Evolutionary conservation across 2,113 vertebrate genomes (phyloP).

Genomic region (Struthio camelus): DNA sequence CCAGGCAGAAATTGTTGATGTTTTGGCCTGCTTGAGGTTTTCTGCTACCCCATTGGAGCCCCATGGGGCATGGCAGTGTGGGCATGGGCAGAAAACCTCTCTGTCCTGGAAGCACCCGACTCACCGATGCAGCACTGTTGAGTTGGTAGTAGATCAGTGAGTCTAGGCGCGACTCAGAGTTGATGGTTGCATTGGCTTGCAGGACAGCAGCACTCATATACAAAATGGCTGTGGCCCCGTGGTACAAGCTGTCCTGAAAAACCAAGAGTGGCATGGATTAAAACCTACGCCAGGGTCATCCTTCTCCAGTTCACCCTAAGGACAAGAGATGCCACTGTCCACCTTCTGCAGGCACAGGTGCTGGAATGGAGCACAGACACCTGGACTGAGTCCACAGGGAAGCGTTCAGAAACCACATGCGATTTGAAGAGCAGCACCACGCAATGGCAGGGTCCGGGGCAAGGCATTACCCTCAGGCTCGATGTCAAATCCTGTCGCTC

Average conservation of each 20-base stretch:
- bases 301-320: fast-evolving
- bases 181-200: constrained; percentile 45
- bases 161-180: fast-evolving
- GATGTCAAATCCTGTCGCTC: too few species aligned
- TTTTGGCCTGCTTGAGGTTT: neutral
- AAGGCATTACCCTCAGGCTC: neutral
- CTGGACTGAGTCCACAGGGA: too few species aligned
- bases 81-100: too few species aligned
- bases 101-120: neutral
- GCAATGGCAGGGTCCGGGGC: neutral
- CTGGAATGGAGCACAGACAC: fast-evolving
- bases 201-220: constrained; percentile 59
- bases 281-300: neutral
- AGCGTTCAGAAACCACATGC: too few species aligned
- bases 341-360: neutral
- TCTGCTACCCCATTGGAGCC: neutral
- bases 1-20: fast-evolving
- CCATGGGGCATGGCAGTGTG: too few species aligned
- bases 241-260: constrained; percentile 62
- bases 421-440: too few species aligned
- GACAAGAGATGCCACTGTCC: neutral
- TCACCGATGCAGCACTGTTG: constrained; percentile 31
- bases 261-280: fast-evolving
- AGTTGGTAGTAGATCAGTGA: neutral
- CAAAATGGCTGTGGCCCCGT: constrained; percentile 16